Conservation (phyloP, 2,888 invertebrate genomes). For the Philereme vetulata region DNA sequence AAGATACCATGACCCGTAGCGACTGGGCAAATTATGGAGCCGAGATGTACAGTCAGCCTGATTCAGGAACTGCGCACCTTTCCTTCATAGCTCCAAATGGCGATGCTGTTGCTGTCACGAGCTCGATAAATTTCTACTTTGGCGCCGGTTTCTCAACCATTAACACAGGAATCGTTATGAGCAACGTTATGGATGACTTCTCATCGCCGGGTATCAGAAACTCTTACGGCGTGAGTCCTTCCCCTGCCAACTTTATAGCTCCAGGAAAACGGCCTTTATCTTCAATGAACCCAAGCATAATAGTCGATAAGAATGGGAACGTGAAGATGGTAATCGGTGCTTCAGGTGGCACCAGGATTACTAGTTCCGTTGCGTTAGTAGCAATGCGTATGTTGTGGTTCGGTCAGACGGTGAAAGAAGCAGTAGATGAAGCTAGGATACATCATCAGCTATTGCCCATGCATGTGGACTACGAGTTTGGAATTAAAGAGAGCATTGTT, state of each 20-base stretch:
- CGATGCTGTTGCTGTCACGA: constrained; percentile 95
- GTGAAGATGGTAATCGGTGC: too few species aligned
- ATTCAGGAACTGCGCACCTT: constrained; percentile 87
- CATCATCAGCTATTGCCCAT: too few species aligned
- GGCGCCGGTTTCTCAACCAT: constrained; percentile 91
- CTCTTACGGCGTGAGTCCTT: constrained; percentile 88
- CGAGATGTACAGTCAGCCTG: too few species aligned
- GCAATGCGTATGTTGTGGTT: constrained; percentile 90
- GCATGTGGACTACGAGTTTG: too few species aligned
- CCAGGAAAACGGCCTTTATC: constrained; percentile 93
- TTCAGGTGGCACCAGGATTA: too few species aligned
- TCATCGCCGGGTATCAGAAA: constrained; percentile 89
- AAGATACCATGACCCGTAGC: too few species aligned
- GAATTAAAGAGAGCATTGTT: too few species aligned
- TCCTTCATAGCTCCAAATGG: constrained; percentile 93
- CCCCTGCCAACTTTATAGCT: constrained; percentile 90
- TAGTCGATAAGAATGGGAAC: constrained; percentile 79
- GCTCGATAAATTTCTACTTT: constrained; percentile 92
- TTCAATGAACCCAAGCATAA: constrained; percentile 92
- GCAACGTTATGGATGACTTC: constrained; percentile 98
- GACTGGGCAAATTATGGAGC: too few species aligned
- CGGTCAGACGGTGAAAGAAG: constrained; percentile 88
- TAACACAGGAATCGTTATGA: constrained; percentile 95
- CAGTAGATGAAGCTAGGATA: constrained; percentile 49
- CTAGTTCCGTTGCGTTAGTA: constrained; percentile 74